Base-by-base conservation (phyloP, 2,888 invertebrate species). In the Eristalinus aeneus region DNA sequence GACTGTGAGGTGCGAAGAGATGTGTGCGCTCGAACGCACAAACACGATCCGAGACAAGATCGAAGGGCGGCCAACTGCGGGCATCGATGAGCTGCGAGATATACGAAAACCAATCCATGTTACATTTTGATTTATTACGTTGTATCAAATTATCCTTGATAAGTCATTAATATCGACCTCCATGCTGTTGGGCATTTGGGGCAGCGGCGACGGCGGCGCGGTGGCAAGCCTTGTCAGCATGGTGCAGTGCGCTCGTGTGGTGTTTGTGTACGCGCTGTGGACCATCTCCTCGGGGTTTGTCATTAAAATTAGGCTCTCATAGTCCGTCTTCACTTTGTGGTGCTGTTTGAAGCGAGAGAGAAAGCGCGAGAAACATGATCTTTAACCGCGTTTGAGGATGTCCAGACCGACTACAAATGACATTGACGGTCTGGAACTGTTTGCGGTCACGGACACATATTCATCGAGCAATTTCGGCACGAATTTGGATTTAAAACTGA, bases 131-230 rank as follows among this genome's bases (percentile, higher is more conserved):
- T 92, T 92, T 92, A 92, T 92, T 89, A 91, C 90, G 89, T 89
- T 90, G 90, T 92, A 91, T 92, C 92, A 91, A 91, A 92, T 91
- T 92, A 92, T 91, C 91, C 92, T 91, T 92, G 92, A 92, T 91
- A 92, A 91, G 92, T 92, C 92, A 92, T 92, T 92, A 91, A 92
- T 92, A 91, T 91, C 89, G 89, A 90, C 89, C 89, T 89, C 90
- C 89, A 88, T 89, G 89, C 88, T 72, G 76, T 76, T 76, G 76
- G 76, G 72, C 63, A 65, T 68, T 67, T 56, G 56, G 56, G 22
- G 65, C 65, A 58, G 74, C 39, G 36, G 65, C 74, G 65, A 58
- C 58, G 64, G 58, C 69, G 71, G 63, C 54, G 65, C 64, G 69
- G 54, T 32, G 23, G 67, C 22, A n/a, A 16, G 32, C 23, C 22